Evolutionary conservation across 1,140 invertebrate genomes (phyloP).

Genomic region (Drosophila bocki): DNA sequence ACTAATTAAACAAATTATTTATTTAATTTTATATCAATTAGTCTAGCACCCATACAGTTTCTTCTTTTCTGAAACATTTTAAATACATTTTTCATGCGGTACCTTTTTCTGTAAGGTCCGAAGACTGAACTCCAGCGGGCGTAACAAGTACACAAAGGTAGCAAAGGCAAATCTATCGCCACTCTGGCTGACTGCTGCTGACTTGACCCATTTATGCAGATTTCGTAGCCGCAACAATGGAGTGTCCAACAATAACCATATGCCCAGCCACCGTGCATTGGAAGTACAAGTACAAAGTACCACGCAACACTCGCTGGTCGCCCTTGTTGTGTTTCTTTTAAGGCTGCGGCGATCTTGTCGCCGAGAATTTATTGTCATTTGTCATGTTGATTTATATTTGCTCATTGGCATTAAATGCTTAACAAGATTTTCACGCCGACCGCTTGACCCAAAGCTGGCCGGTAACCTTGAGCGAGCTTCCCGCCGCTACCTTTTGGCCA

Average conservation of each 20-base stretch:
- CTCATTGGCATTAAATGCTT: conserved; percentile 79
- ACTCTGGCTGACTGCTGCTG: conserved; percentile 11
- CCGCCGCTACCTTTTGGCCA: conserved; percentile 7
- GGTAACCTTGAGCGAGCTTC: conserved; percentile 59
- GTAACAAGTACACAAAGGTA: conserved; percentile 71
- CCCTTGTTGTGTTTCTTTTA: conserved; percentile 46
- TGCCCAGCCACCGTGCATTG: conserved; percentile 32
- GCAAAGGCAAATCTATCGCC: conserved; percentile 30
- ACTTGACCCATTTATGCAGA: conserved; percentile 77
- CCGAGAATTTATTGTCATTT: conserved; percentile 72
- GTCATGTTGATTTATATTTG: conserved; percentile 81
- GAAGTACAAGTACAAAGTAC: conserved; percentile 65
- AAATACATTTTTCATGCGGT: neutral
- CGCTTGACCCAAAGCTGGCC: conserved; percentile 62
- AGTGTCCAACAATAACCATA: conserved; percentile 42
- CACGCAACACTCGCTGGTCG: conserved; percentile 42
- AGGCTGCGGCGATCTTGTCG: conserved; percentile 51
- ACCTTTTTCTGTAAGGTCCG: conserved; percentile 27
- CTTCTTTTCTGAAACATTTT: neutral
- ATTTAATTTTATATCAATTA: no score
- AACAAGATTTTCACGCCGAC: conserved; percentile 75
- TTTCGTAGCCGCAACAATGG: conserved; percentile 71
- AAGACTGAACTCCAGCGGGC: conserved; percentile 37
- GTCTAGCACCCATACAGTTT: no score
- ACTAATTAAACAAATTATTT: no score